These are phyloP conservation scores for Poeciliopsis turrubarensis DNA, from an alignment of 2,113 vertebrate genomes.

Conservation along the genomic window DNA sequence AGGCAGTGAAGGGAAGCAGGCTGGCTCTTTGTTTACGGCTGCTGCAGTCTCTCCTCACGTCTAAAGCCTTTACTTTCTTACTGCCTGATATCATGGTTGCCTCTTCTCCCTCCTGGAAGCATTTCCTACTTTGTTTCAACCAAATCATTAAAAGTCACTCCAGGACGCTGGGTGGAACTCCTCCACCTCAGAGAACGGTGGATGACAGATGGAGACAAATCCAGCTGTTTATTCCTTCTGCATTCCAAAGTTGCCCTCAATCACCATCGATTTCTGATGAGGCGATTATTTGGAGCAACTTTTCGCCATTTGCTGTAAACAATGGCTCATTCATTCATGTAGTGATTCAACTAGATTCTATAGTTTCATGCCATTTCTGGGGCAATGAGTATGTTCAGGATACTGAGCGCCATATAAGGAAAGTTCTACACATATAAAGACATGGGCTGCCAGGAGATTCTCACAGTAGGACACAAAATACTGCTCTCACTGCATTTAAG, in stretches of 20 bases:
- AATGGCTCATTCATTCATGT: not conserved
- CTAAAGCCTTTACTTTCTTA: not conserved
- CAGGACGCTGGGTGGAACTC: slow-evolving; percentile 13
- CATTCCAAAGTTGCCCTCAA: not conserved
- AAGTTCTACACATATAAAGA: too few species aligned
- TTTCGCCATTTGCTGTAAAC: not conserved
- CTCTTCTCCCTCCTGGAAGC: not conserved
- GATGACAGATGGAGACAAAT: not conserved
- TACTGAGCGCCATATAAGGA: too few species aligned
- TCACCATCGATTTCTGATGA: not conserved
- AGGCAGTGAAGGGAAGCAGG: slow-evolving; percentile 27
- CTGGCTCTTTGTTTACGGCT: slow-evolving; percentile 35
- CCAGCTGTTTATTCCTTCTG: not conserved
- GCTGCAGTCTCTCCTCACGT: not conserved
- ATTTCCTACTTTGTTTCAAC: not conserved
- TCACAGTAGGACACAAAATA: too few species aligned
- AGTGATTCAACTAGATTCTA: not conserved
- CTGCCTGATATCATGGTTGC: not conserved
- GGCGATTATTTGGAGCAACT: not conserved
- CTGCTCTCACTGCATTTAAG: too few species aligned
- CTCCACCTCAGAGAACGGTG: too few species aligned
- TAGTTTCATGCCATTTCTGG: too few species aligned
- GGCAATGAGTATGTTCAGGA: too few species aligned
- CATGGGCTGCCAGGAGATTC: too few species aligned
- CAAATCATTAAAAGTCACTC: slow-evolving; percentile 11